These are phyloP conservation scores for Seriola quinqueradiata DNA, from an alignment of 2,113 vertebrate species.

Conservation along the genomic window DNA sequence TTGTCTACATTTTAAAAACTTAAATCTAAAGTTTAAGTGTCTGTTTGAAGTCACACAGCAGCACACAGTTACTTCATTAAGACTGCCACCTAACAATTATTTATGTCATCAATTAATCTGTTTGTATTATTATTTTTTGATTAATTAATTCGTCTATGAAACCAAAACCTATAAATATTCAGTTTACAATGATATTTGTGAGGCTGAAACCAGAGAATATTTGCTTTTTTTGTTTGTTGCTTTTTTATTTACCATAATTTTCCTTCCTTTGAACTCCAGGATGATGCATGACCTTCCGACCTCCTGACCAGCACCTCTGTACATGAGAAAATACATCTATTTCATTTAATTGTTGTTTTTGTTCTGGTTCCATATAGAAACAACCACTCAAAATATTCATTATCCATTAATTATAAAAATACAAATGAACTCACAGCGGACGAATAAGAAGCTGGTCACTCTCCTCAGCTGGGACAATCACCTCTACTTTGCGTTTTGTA, in stretches of 20 bases:
- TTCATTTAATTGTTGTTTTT: background rate
- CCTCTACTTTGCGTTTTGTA: constrained; percentile 88
- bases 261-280: constrained; percentile 98
- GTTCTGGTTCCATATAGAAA: background rate
- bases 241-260: constrained; percentile 92
- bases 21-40: too few species aligned
- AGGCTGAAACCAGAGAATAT: background rate
- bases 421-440: constrained; percentile 88
- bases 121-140: background rate
- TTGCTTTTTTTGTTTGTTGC: too few species aligned
- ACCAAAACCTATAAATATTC: background rate
- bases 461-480: constrained; percentile 92
- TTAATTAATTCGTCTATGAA: background rate
- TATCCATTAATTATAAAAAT: background rate
- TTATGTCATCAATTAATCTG: too few species aligned
- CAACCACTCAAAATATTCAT: background rate
- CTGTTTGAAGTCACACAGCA: too few species aligned
- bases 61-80: too few species aligned
- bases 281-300: constrained; percentile 98
- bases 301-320: constrained; percentile 96
- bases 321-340: background rate
- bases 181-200: background rate
- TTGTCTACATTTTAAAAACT: too few species aligned
- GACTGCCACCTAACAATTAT: background rate
- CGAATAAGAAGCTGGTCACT: constrained; percentile 97